phyloP scores from a whole-genome alignment of 2,888 invertebrate species.

The Carabus problematicus region DNA sequence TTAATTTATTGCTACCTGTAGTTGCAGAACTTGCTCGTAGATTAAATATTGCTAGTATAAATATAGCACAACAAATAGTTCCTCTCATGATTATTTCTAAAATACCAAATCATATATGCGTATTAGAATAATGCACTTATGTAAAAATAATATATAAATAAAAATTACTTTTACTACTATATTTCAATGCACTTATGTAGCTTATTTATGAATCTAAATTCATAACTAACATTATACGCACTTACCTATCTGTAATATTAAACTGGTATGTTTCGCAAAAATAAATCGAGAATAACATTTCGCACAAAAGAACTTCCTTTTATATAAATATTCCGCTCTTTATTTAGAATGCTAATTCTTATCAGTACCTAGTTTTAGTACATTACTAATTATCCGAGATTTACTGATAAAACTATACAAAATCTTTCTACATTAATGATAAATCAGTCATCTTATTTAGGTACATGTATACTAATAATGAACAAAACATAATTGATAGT shows the following conservation, averaged over 20 bases:
- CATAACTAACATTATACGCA: background rate
- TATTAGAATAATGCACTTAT: background rate
- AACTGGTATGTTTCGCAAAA: too few relatives aligned
- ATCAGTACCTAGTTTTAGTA: constrained; percentile 9
- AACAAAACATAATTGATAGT: background rate
- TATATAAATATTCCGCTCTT: too few relatives aligned
- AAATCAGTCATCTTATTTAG: background rate
- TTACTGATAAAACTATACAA: background rate
- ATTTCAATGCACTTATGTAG: background rate
- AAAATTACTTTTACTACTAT: constrained; percentile 3
- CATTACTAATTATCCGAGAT: constrained; percentile 3
- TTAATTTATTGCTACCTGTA: constrained; percentile 21
- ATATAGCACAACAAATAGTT: constrained; percentile 10
- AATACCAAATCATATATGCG: constrained; percentile 4
- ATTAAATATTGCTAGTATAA: constrained; percentile 10
- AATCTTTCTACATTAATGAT: background rate
- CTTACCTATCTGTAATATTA: background rate
- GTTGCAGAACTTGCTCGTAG: constrained; percentile 16
- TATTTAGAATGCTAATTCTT: background rate
- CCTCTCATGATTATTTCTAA: constrained; percentile 25
- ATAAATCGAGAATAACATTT: too few relatives aligned
- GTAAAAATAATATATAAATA: background rate
- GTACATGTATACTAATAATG: background rate
- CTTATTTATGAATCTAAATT: background rate
- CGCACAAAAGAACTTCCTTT: too few relatives aligned